Conservation (phyloP, 1,140 invertebrate species). For the Diplogasteroides magnus region DNA sequence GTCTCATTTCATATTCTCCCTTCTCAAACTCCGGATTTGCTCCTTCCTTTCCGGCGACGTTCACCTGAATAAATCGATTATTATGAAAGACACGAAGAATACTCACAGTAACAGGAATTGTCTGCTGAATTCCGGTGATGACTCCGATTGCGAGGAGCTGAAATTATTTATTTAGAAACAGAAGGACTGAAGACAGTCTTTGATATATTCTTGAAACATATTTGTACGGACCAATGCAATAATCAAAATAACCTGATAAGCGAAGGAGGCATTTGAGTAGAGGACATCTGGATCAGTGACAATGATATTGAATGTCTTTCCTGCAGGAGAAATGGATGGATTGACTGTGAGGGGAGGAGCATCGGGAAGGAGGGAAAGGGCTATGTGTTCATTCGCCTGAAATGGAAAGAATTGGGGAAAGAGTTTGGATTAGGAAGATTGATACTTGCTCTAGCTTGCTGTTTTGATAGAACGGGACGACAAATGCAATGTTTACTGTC, state of each 20-base stretch:
- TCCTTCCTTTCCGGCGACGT: no score
- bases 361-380: background rate
- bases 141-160: background rate
- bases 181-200: no score
- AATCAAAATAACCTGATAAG: background rate
- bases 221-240: background rate
- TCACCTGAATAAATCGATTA: background rate
- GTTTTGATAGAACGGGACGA: no score
- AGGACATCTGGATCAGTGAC: background rate
- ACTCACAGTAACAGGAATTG: background rate
- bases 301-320: background rate
- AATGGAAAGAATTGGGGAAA: no score
- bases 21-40: background rate
- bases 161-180: background rate
- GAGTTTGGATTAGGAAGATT: no score
- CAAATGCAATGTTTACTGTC: no score
- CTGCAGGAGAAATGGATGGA: background rate
- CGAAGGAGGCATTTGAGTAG: background rate
- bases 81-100: background rate
- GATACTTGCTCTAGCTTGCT: no score
- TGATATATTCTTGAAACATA: no score
- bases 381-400: background rate
- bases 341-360: background rate
- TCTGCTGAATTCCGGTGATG: background rate
- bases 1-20: background rate